phyloP scores from a whole-genome alignment of 2,888 invertebrate genomes.

The Plebejus argus region DNA sequence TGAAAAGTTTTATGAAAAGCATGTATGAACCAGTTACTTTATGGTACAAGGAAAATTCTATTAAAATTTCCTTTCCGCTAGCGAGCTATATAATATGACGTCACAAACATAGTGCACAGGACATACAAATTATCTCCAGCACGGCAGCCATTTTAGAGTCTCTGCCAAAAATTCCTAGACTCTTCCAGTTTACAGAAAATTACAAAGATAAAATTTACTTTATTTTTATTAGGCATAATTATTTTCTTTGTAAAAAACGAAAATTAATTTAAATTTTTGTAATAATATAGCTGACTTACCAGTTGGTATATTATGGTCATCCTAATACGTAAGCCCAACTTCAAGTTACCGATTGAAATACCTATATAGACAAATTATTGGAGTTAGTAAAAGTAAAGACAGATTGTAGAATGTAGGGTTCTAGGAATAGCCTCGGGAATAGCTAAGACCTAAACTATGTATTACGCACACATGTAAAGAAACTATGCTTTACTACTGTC shows the following conservation, averaged over 20 bases:
- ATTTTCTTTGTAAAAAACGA: not conserved
- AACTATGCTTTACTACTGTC: too few relatives aligned
- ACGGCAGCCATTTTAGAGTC: slow-evolving; percentile 6
- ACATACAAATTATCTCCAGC: slow-evolving; percentile 31
- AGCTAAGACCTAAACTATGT: too few relatives aligned
- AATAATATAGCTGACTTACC: too few relatives aligned
- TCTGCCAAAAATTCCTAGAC: slow-evolving; percentile 28
- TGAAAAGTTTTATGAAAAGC: not conserved
- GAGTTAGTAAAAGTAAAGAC: too few relatives aligned
- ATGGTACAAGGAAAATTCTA: not conserved
- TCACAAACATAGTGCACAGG: slow-evolving; percentile 15
- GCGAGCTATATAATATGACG: slow-evolving; percentile 13
- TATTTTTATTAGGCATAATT: not conserved
- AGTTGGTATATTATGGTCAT: too few relatives aligned
- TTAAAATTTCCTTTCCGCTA: slow-evolving; percentile 15
- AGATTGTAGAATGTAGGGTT: too few relatives aligned
- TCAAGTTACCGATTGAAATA: too few relatives aligned
- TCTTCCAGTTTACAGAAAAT: slow-evolving; percentile 20
- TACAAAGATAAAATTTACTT: not conserved
- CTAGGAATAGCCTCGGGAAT: too few relatives aligned
- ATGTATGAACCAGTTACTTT: not conserved
- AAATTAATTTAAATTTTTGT: not conserved
- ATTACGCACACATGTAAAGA: too few relatives aligned
- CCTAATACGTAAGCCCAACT: too few relatives aligned
- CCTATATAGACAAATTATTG: too few relatives aligned